phyloP scores from a whole-genome alignment of 2,113 vertebrate species.

The Vulpes ferrilata region DNA sequence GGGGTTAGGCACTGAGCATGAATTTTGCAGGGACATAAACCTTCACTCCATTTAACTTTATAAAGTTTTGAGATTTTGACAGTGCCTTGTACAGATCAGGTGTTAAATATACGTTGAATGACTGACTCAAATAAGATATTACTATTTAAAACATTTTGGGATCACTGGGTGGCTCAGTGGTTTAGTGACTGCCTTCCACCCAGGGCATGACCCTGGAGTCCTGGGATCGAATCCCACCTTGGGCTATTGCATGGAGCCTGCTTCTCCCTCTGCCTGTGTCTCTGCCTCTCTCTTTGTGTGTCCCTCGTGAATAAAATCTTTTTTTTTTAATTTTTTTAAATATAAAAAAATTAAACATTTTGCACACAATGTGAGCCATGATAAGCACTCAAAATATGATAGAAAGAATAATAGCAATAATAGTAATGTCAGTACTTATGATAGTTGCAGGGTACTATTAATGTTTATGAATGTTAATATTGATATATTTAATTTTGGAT shows the following conservation, averaged over 20 bases:
- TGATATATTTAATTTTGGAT: background rate
- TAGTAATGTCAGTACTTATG: background rate
- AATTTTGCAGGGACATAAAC: background rate
- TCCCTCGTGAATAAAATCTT: no score
- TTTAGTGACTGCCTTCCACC: no score
- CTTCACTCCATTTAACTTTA: background rate
- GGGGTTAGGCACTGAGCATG: background rate
- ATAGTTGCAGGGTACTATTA: background rate
- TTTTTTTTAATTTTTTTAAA: no score
- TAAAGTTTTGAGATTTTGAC: background rate
- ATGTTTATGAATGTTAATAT: background rate
- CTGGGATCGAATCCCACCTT: no score
- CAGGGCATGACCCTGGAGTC: no score
- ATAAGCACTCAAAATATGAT: background rate
- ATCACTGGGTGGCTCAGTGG: no score
- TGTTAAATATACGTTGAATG: background rate
- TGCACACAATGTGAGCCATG: background rate
- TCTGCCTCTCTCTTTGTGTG: no score
- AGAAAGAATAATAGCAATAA: background rate
- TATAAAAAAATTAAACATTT: no score
- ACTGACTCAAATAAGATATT: background rate
- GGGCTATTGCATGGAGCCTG: no score
- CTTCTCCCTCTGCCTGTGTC: no score
- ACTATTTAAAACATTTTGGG: background rate
- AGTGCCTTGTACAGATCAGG: background rate